A percentile compares a stretch with the other conserved stretches of the same genome.
phyloP scores from a whole-genome alignment of 2,888 invertebrate species.

The Andrena marginata region DNA sequence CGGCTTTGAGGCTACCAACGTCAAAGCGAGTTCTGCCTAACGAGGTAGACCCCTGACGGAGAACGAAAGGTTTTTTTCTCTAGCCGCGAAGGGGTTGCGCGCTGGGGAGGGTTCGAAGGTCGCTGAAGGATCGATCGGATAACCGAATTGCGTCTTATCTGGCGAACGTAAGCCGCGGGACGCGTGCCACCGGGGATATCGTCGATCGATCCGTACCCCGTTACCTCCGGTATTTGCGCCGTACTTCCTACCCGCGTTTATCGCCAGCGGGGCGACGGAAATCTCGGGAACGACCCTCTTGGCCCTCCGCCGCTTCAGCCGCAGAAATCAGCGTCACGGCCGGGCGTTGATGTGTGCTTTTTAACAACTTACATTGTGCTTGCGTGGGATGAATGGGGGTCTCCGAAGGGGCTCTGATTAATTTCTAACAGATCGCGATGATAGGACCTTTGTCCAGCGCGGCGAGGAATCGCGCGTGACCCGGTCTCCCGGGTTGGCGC shows the following conservation, averaged over 20 bases:
- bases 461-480: neutral
- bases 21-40: neutral
- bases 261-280: neutral
- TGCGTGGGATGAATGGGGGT: neutral
- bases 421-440: neutral
- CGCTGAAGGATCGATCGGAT: slow-evolving; percentile 2
- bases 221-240: slow-evolving; percentile 46
- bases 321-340: too few relatives aligned
- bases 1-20: neutral
- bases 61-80: slow-evolving; percentile 18
- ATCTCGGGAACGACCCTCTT: neutral
- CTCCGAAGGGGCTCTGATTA: neutral
- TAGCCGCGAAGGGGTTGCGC: neutral
- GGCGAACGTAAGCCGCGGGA: neutral
- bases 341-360: too few relatives aligned
- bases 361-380: too few relatives aligned
- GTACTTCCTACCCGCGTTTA: slow-evolving; percentile 18
- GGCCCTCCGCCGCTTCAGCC: neutral
- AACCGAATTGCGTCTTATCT: slow-evolving; percentile 51
- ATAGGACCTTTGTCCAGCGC: neutral
- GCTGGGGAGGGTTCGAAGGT: slow-evolving; percentile 3
- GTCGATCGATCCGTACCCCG: slow-evolving; percentile 38
- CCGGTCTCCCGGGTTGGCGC: neutral
- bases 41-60: neutral
- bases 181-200: neutral